Percentiles rank a stretch among this genome's conserved stretches.
phyloP scores from a whole-genome alignment of 2,113 vertebrate genomes.

The Tonatia bakeri region DNA sequence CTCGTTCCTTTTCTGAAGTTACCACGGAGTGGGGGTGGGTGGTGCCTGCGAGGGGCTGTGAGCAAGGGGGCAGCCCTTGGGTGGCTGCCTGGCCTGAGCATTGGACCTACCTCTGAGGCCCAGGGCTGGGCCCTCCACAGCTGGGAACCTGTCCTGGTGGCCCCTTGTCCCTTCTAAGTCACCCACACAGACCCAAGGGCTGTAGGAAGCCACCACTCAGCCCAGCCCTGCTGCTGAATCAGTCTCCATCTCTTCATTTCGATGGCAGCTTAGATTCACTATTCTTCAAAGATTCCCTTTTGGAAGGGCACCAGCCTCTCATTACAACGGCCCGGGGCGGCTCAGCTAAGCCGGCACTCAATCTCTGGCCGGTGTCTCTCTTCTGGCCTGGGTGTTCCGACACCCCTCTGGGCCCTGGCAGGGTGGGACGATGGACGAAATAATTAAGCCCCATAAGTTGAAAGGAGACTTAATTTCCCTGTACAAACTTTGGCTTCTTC shows the following conservation, averaged over 20 bases:
- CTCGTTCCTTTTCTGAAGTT: neutral
- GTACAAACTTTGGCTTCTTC: neutral
- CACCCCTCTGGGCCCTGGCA: neutral
- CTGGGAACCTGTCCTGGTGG: neutral
- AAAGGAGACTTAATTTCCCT: slow-evolving; percentile 14
- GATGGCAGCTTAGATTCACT: neutral
- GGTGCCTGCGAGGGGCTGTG: neutral
- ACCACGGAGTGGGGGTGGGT: rapidly evolving
- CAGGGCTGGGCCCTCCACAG: neutral
- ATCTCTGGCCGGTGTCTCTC: neutral
- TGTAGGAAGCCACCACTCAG: neutral
- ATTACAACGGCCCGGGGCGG: neutral
- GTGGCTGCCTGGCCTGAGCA: neutral
- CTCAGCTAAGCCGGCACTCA: neutral
- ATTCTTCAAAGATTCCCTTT: neutral
- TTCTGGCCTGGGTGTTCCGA: neutral
- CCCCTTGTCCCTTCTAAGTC: neutral
- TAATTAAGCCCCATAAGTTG: neutral
- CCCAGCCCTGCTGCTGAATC: neutral
- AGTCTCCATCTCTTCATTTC: neutral
- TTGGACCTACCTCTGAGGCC: neutral
- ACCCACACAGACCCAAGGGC: rapidly evolving
- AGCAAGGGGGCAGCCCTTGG: rapidly evolving
- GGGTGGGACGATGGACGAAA: neutral
- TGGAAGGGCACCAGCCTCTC: slow-evolving; percentile 3